These are phyloP conservation scores for Melieria picta DNA, from an alignment of 2,888 invertebrate genomes.

Conservation along the genomic window DNA sequence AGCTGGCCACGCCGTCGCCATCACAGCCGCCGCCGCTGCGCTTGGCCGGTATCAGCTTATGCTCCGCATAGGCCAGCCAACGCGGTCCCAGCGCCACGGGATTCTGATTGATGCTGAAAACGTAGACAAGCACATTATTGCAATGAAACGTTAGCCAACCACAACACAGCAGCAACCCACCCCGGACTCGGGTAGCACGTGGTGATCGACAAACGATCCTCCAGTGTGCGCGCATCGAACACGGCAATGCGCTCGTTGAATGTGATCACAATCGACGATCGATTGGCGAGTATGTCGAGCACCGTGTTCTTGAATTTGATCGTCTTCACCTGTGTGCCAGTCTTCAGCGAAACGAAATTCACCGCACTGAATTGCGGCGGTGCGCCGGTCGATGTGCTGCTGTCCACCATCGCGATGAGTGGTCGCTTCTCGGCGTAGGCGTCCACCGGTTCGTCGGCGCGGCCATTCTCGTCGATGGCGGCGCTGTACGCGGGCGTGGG, in stretches of 20 bases:
- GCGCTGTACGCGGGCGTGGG: constrained; percentile 76
- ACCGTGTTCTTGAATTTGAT: constrained; percentile 93
- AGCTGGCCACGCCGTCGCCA: constrained; percentile 86
- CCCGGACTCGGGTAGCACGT: constrained; percentile 91
- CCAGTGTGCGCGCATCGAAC: constrained; percentile 88
- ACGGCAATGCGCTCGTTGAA: constrained; percentile 91
- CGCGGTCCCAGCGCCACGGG: constrained; percentile 88
- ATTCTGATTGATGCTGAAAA: constrained; percentile 70
- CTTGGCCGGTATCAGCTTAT: constrained; percentile 80
- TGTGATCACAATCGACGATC: constrained; percentile 85
- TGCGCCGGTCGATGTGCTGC: constrained; percentile 72
- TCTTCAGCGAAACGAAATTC: constrained; percentile 81
- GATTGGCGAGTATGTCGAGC: constrained; percentile 88
- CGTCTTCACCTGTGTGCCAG: constrained; percentile 72
- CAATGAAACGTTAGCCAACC: not conserved
- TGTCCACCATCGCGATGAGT: constrained; percentile 90
- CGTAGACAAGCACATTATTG: too few relatives aligned
- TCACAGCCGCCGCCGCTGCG: constrained; percentile 87
- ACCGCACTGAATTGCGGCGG: constrained; percentile 82
- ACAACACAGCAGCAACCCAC: constrained; percentile 53
- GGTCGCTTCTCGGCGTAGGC: constrained; percentile 83
- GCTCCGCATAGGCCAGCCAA: constrained; percentile 88
- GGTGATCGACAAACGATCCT: constrained; percentile 86
- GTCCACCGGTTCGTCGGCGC: constrained; percentile 70
- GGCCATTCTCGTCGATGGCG: constrained; percentile 63